Evolutionary conservation across 2,888 invertebrate genomes (phyloP), one percentile per base, ranked within the genome.

Genomic region (Machimus atricapillus): DNA sequence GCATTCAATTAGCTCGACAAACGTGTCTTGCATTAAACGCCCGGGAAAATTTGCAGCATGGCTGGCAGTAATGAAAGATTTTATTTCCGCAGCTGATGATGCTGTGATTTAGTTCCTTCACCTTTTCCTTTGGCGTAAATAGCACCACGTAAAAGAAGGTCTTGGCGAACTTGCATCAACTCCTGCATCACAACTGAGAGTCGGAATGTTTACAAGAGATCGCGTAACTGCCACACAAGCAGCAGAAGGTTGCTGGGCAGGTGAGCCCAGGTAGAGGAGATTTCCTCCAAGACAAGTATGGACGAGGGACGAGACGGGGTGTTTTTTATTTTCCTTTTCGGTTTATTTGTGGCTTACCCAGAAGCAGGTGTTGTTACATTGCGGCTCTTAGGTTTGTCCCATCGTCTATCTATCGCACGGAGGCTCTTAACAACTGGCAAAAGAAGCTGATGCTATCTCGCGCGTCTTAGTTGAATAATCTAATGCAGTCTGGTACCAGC

Each of bases 61-160:
- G 27, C 27, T 27, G 66, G 27, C 27, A 1, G 66, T 27, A 52
- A 66, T 66, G 66, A 66, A 66, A 23, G 66, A 66, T 66, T 66
- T 66, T 12, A 66, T 66, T 66, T 66, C 66, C 66, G 66, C 66
- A 66, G 23, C 66, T 66, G 66, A 66, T 66, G 66, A 66, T 66
- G 27, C 78, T 79, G 79, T 79, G 52, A 79, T 79, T 79, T 79
- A 79, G 79, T 79, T 79, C 79, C 79, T 79, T 79, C 79, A 79
- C 79, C 79, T 79, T 56, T 79, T 79, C 23, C 52, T 79, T 23
- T 56, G 23, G 56, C 46, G 16, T 46, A 78, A 43, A 79, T 79
- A 46, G 56, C 31, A 16, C n/a, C 31, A n/a, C 8, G 37, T 6
- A 76, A 37, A 76, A 31, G 76, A 76, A 76, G 34, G 66, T 66